phyloP scores from a whole-genome alignment of 2,797 vertebrate species.

The Halcyon chelicuti region DNA sequence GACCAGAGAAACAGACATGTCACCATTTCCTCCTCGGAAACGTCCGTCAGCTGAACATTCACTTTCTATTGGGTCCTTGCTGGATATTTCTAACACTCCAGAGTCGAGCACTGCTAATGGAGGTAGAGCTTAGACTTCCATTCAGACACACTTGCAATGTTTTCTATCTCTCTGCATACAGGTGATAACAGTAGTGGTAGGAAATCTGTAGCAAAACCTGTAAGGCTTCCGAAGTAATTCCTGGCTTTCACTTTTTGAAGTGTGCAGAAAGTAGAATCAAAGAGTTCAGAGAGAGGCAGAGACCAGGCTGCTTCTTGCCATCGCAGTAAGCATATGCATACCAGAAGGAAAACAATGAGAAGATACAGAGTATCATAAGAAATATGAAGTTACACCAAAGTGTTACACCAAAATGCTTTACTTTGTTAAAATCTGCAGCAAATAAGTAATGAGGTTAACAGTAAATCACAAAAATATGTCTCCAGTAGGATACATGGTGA shows the following conservation, averaged over 20 bases:
- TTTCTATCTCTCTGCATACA: neutral
- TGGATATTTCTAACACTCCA: constrained; percentile 96
- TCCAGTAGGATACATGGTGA: neutral
- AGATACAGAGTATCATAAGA: neutral
- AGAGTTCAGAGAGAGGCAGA: neutral
- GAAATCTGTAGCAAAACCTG: neutral
- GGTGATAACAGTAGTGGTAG: neutral
- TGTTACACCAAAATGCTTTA: neutral
- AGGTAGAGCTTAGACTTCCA: constrained; percentile 78
- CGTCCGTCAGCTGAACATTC: constrained; percentile 93
- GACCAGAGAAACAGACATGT: constrained; percentile 91
- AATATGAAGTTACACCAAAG: neutral
- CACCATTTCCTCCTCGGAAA: constrained; percentile 93
- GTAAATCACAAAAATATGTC: neutral
- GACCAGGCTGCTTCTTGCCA: neutral
- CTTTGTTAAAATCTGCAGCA: neutral
- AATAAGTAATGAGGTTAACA: neutral
- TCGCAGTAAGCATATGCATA: constrained; percentile 25
- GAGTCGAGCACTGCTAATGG: constrained; percentile 85
- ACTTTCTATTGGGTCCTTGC: constrained; percentile 91
- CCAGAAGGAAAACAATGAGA: constrained; percentile 43
- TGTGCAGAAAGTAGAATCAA: constrained; percentile 38
- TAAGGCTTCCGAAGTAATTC: neutral
- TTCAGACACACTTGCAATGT: neutral
- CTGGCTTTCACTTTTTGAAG: constrained; percentile 54